These are phyloP conservation scores for Drosophila birchii DNA, from an alignment of 2,888 invertebrate species.

Conservation along the genomic window DNA sequence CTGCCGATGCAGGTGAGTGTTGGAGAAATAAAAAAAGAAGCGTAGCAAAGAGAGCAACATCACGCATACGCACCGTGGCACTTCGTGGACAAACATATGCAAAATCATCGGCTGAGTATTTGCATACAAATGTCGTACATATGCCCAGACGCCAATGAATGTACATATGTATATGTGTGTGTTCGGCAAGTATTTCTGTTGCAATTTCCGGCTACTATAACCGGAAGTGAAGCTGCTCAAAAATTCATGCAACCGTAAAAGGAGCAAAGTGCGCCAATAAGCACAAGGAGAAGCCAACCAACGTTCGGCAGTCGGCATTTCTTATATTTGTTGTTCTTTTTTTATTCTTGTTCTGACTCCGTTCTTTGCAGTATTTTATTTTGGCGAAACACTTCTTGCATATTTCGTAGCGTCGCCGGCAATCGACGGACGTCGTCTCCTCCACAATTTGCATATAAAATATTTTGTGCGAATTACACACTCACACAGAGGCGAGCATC, in stretches of 20 bases:
- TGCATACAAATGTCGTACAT: constrained; percentile 73
- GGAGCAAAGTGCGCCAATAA: constrained; percentile 73
- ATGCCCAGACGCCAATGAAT: constrained; percentile 41
- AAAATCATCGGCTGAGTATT: constrained; percentile 65
- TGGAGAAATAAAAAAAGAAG: constrained; percentile 32
- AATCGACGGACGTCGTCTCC: constrained; percentile 37
- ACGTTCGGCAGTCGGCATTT: constrained; percentile 29
- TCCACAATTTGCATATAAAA: constrained; percentile 41
- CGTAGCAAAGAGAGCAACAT: constrained; percentile 31
- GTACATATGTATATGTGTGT: not conserved
- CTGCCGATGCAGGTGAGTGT: constrained; percentile 45
- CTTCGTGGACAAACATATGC: constrained; percentile 57
- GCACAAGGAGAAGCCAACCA: constrained; percentile 28
- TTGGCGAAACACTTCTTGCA: constrained; percentile 24
- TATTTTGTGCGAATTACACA: constrained; percentile 44
- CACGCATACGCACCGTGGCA: constrained; percentile 45
- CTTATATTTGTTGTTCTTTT: constrained; percentile 2
- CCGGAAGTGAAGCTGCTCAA: constrained; percentile 74
- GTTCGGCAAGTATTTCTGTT: constrained; percentile 61
- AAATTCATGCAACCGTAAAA: constrained; percentile 77
- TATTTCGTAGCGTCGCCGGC: constrained; percentile 28
- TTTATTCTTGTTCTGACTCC: not conserved
- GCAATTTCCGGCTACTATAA: constrained; percentile 74
- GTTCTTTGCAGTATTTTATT: constrained; percentile 20
- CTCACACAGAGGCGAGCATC: constrained; percentile 28